These are phyloP conservation scores for Gadopsis marmoratus DNA, from an alignment of 2,797 vertebrate species.

Conservation along the genomic window DNA sequence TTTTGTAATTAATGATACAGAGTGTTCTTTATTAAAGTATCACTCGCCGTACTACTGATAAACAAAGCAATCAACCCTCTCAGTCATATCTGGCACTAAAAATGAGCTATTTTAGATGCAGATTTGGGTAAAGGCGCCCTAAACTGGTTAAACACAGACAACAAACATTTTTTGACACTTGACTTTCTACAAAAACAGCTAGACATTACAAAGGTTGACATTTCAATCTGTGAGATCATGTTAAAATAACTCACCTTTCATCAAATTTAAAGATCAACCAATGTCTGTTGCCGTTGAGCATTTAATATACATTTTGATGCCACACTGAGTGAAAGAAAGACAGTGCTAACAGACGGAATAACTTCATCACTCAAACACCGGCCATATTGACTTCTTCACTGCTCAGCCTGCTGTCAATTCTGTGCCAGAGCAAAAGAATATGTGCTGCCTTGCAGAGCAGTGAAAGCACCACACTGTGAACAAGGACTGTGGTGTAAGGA, in stretches of 20 bases:
- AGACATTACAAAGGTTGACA: not conserved
- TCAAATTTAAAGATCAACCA: not conserved
- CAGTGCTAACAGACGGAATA: conserved; percentile 50
- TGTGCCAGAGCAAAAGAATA: conserved; percentile 2
- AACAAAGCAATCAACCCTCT: conserved; percentile 35
- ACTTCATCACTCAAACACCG: conserved; percentile 62
- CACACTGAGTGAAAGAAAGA: conserved; percentile 65
- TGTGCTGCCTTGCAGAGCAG: not conserved
- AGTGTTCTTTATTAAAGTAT: conserved; percentile 7
- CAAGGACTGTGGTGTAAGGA: not conserved
- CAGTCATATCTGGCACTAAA: conserved; percentile 2
- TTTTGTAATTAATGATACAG: conserved; percentile 12
- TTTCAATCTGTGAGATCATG: not conserved
- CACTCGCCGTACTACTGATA: conserved; percentile 7
- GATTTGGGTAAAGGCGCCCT: not conserved
- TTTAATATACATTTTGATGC: conserved; percentile 5
- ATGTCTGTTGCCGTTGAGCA: not conserved
- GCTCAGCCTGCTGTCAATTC: conserved; percentile 33
- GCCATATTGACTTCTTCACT: conserved; percentile 65
- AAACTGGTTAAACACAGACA: not conserved
- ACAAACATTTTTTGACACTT: not conserved
- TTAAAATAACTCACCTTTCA: not conserved
- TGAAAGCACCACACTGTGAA: not conserved
- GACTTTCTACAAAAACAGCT: not conserved
- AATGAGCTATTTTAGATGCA: conserved; percentile 1